These are phyloP conservation scores for Halcyon leucocephala DNA, from an alignment of 2,797 vertebrate genomes.

Conservation along the genomic window DNA sequence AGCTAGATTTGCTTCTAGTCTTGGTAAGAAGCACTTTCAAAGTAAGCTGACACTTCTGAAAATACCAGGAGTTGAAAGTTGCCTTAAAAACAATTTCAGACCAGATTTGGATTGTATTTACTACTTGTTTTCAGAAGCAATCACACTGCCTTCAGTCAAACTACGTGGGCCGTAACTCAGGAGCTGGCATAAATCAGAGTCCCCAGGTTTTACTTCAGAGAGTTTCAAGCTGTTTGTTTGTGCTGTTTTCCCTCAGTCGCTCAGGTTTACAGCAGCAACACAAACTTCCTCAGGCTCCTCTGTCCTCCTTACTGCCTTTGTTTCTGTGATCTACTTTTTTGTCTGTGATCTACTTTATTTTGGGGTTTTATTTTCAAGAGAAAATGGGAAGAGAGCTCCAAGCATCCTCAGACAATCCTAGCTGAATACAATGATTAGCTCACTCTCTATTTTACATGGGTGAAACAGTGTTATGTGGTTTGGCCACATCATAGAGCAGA, in stretches of 20 bases:
- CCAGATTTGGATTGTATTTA: conserved; percentile 45
- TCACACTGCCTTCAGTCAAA: conserved; percentile 33
- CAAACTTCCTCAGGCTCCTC: neutral
- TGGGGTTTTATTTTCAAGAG: neutral
- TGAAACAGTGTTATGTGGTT: neutral
- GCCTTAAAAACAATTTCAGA: conserved; percentile 37
- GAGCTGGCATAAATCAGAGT: conserved; percentile 18
- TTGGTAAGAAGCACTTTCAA: conserved; percentile 29
- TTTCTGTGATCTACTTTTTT: neutral
- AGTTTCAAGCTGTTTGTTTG: neutral
- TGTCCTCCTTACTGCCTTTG: neutral
- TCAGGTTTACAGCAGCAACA: neutral
- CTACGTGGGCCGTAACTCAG: neutral
- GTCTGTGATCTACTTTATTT: neutral
- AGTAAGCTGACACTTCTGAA: conserved; percentile 53
- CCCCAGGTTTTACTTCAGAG: conserved; percentile 19
- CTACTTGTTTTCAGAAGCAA: conserved; percentile 50
- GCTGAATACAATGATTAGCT: neutral
- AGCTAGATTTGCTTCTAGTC: conserved; percentile 28
- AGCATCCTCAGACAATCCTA: neutral
- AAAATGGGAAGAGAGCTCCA: neutral
- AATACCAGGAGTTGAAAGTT: conserved; percentile 34
- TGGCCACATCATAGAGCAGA: neutral
- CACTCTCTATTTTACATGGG: neutral
- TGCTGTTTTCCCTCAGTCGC: neutral